These are phyloP conservation scores for Pollenia griseotomentosa DNA, from an alignment of 2,888 invertebrate genomes.

Conservation along the genomic window DNA sequence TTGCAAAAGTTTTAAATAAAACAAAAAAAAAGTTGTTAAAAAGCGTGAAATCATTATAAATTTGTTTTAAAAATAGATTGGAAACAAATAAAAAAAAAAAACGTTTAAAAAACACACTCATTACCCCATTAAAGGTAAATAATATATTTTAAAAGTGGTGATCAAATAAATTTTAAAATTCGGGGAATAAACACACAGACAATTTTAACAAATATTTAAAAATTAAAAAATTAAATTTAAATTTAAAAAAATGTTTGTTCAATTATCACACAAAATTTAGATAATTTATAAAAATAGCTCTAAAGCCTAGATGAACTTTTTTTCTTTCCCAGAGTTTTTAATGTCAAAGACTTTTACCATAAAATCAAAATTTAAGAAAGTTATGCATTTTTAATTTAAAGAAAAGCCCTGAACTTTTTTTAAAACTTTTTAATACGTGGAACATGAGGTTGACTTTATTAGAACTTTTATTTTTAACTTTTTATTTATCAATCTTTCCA, in stretches of 20 bases:
- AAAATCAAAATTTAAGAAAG: neutral
- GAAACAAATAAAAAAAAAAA: neutral
- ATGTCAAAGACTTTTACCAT: neutral
- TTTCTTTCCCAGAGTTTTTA: too few species aligned
- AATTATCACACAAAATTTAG: constrained; percentile 29
- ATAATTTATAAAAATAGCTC: neutral
- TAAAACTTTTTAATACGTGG: neutral
- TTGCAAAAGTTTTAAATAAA: neutral
- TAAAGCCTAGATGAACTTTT: neutral
- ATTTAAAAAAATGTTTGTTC: constrained; percentile 59
- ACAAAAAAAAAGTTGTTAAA: neutral
- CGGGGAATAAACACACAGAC: neutral
- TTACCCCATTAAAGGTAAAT: constrained; percentile 26
- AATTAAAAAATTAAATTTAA: too few species aligned
- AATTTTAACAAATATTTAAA: neutral
- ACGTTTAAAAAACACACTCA: neutral
- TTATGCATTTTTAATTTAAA: neutral
- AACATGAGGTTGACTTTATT: neutral
- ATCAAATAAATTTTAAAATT: neutral
- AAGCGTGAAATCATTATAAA: constrained; percentile 15
- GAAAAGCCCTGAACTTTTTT: too few species aligned
- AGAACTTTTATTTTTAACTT: neutral
- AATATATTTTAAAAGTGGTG: neutral
- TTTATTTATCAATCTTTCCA: neutral
- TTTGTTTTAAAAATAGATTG: neutral